phyloP scores from a whole-genome alignment of 2,888 invertebrate genomes.

The Omphaloscelis lunosa region DNA sequence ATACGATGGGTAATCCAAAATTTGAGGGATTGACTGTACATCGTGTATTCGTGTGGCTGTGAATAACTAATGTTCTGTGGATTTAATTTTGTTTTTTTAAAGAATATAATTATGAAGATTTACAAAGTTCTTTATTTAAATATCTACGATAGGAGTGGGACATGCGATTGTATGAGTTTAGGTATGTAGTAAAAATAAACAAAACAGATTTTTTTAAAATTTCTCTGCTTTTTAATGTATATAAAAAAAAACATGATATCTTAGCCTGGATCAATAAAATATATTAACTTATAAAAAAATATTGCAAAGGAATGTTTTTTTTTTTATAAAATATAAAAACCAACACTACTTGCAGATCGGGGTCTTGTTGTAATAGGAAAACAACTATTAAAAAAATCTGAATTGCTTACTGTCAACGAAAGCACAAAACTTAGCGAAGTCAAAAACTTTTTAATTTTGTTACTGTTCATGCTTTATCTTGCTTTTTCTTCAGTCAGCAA shows the following conservation, averaged over 20 bases:
- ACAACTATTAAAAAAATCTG: background rate
- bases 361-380: background rate
- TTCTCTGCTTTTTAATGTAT: background rate
- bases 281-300: background rate
- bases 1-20: conserved; percentile 42
- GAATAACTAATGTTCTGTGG: conserved; percentile 33
- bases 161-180: background rate
- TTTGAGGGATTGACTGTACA: conserved; percentile 52
- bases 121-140: background rate
- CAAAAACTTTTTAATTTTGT: conserved; percentile 30
- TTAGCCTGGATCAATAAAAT: background rate
- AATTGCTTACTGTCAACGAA: background rate
- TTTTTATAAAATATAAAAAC: background rate
- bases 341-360: background rate
- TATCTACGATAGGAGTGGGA: background rate
- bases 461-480: conserved; percentile 6
- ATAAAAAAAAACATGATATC: background rate
- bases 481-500: background rate
- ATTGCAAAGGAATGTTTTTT: too few relatives aligned
- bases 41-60: conserved; percentile 13
- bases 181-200: background rate
- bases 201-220: background rate
- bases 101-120: background rate
- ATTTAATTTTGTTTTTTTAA: conserved; percentile 14
- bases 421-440: conserved; percentile 17